These are phyloP conservation scores for Tetramorium parvispinum DNA, from an alignment of 1,140 invertebrate genomes.

Conservation along the genomic window DNA sequence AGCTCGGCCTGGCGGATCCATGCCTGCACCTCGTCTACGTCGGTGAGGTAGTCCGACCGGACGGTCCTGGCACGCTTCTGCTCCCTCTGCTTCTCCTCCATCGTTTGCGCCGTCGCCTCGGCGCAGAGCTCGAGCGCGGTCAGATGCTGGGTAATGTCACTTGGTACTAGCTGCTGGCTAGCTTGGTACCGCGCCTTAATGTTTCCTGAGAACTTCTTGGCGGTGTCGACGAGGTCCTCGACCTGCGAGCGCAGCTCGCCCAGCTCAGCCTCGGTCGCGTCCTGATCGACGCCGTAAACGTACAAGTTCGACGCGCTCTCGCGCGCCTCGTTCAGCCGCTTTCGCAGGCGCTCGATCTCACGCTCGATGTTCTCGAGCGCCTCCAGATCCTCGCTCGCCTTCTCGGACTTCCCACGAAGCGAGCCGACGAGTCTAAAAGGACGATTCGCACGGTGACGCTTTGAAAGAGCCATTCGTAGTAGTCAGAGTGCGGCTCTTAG, in stretches of 20 bases:
- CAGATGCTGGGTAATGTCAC: constrained; percentile 91
- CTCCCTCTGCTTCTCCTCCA: constrained; percentile 95
- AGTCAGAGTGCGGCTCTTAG: background rate
- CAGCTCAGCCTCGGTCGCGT: constrained; percentile 86
- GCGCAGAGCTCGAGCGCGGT: constrained; percentile 92
- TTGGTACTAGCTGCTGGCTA: constrained; percentile 89
- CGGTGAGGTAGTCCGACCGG: constrained; percentile 91
- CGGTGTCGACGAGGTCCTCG: constrained; percentile 86
- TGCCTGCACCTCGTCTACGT: constrained; percentile 92
- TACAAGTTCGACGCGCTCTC: constrained; percentile 89
- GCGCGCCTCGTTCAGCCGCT: constrained; percentile 88
- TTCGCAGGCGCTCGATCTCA: constrained; percentile 88
- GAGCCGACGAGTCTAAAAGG: constrained; percentile 85
- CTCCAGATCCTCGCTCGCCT: constrained; percentile 87
- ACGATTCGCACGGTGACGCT: constrained; percentile 31
- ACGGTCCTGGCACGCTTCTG: constrained; percentile 93
- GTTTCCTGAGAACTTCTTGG: constrained; percentile 88
- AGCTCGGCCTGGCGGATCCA: constrained; percentile 94
- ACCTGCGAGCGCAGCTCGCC: constrained; percentile 85
- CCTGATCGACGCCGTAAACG: constrained; percentile 90
- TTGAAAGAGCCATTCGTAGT: background rate
- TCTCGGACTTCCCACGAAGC: constrained; percentile 87
- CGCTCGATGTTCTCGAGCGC: constrained; percentile 87
- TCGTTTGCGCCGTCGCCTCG: constrained; percentile 90
- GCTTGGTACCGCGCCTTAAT: constrained; percentile 90